phyloP scores from a whole-genome alignment of 2,888 invertebrate genomes.

The Uloborus plumipes region DNA sequence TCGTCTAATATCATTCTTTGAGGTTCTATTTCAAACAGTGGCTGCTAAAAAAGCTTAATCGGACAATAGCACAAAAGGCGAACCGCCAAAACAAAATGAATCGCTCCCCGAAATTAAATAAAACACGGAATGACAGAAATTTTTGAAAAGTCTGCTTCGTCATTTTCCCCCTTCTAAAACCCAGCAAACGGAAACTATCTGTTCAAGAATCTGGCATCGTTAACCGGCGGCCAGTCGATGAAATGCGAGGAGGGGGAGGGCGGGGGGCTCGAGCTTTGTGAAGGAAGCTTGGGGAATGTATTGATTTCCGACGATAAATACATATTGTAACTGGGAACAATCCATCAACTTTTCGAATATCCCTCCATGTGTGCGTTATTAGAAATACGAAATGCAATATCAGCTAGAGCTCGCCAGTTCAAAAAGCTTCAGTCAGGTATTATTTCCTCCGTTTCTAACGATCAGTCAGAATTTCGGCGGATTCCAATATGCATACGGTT shows the following conservation, averaged over 20 bases:
- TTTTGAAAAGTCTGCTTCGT: conserved; percentile 55
- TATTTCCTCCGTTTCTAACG: conserved; percentile 57
- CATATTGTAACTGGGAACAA: conserved; percentile 64
- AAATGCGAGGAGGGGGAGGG: conserved; percentile 31
- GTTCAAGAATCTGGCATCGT: conserved; percentile 63
- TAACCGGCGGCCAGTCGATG: conserved; percentile 60
- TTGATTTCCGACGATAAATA: conserved; percentile 64
- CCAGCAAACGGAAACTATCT: conserved; percentile 57
- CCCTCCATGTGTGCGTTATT: conserved; percentile 62
- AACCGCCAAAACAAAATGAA: conserved; percentile 47
- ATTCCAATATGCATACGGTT: conserved; percentile 63
- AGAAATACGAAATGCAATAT: conserved; percentile 65
- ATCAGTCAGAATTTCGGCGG: conserved; percentile 47
- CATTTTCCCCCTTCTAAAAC: conserved; percentile 14
- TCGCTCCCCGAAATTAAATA: conserved; percentile 57
- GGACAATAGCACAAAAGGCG: conserved; percentile 34
- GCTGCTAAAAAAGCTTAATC: too few species aligned
- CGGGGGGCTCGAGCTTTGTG: conserved; percentile 32
- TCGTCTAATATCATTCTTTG: too few species aligned
- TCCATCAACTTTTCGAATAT: conserved; percentile 65
- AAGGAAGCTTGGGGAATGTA: conserved; percentile 39
- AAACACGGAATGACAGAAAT: conserved; percentile 62
- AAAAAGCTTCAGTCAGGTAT: conserved; percentile 60
- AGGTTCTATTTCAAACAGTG: too few species aligned
- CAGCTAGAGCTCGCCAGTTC: conserved; percentile 55